A percentile compares a stretch with the other conserved stretches of the same genome.
phyloP scores from a whole-genome alignment of 2,113 vertebrate species.

The Lasiurus borealis region DNA sequence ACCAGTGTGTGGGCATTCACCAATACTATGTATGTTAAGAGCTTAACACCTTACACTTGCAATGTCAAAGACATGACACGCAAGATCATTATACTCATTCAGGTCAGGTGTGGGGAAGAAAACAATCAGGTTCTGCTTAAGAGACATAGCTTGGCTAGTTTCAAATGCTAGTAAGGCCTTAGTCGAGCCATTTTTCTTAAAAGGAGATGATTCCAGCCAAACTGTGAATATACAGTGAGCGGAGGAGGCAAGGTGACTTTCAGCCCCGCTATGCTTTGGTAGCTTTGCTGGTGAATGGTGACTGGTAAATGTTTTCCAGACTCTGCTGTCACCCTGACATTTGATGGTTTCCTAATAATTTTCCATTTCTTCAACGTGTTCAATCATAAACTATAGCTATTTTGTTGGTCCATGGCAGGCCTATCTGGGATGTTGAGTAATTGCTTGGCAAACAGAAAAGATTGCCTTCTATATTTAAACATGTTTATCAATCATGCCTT shows the following conservation, averaged over 20 bases:
- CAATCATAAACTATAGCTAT: constrained; percentile 76
- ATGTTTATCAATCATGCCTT: constrained; percentile 83
- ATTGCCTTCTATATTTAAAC: constrained; percentile 83
- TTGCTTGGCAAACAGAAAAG: constrained; percentile 79
- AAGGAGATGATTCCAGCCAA: neutral
- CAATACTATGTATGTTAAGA: neutral
- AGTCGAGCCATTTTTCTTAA: neutral
- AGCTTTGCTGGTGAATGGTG: neutral
- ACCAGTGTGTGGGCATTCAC: neutral
- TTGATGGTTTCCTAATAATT: constrained; percentile 78
- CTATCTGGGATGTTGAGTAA: constrained; percentile 82
- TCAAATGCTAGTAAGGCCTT: neutral
- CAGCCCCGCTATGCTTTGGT: neutral
- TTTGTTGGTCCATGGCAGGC: constrained; percentile 71
- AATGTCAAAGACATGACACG: neutral
- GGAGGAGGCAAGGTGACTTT: constrained; percentile 61
- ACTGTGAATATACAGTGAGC: neutral
- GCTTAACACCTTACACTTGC: neutral
- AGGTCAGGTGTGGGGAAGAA: neutral
- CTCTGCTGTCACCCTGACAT: constrained; percentile 64
- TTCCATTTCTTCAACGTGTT: constrained; percentile 73
- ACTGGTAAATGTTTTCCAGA: constrained; percentile 66
- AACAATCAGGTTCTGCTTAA: neutral
- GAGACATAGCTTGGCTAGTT: neutral
- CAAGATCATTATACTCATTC: neutral